Evolutionary conservation across 2,888 invertebrate species (phyloP).

Genomic region (Eupsilia transversa): DNA sequence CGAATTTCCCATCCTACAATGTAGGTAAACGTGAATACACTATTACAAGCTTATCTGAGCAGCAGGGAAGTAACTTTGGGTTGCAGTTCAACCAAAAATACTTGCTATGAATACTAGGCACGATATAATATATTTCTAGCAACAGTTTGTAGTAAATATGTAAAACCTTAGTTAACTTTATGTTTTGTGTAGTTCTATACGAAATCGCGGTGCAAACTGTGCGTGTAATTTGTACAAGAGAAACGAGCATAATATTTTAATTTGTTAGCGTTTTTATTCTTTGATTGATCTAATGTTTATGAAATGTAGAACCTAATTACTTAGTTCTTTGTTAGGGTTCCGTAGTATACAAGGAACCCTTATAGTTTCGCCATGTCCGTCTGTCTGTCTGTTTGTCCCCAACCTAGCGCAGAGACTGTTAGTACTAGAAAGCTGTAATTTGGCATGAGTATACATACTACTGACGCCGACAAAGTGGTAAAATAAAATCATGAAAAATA

Average conservation of each 20-base stretch:
- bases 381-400: no score
- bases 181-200: not conserved
- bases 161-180: not conserved
- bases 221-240: conserved; percentile 13
- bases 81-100: not conserved
- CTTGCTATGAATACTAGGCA: no score
- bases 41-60: no score
- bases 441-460: no score
- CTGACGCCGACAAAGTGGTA: no score
- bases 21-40: not conserved
- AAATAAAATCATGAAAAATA: no score
- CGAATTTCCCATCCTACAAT: not conserved
- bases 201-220: not conserved
- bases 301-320: not conserved
- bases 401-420: no score
- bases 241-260: not conserved
- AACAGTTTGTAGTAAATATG: conserved; percentile 4
- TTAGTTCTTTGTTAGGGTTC: not conserved
- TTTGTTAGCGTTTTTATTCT: not conserved
- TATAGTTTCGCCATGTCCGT: no score
- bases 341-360: no score
- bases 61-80: no score
- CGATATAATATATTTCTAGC: not conserved
- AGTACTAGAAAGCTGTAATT: no score
- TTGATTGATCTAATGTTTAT: conserved; percentile 2